Evolutionary conservation across 2,797 vertebrate genomes (phyloP).

Genomic region (Pseudotriccus pelzelni): DNA sequence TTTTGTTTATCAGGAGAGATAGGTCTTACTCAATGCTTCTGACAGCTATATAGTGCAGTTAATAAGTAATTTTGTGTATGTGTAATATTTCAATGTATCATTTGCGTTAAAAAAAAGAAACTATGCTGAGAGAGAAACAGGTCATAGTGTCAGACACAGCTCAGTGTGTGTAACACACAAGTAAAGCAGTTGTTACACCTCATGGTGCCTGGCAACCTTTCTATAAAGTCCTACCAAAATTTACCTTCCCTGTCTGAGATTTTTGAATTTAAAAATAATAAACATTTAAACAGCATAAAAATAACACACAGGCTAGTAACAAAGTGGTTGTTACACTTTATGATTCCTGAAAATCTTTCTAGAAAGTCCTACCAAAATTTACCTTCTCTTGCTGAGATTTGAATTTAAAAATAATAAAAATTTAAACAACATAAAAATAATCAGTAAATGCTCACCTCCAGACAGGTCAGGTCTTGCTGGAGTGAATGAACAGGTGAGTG

Average conservation of each 20-base stretch:
- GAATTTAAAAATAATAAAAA: neutral
- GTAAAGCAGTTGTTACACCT: neutral
- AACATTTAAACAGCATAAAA: neutral
- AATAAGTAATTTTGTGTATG: neutral
- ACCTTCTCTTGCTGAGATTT: neutral
- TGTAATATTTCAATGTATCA: neutral
- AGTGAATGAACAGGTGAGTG: constrained; percentile 4
- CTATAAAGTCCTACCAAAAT: neutral
- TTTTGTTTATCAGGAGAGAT: neutral
- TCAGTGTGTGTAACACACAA: neutral
- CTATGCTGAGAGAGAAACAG: neutral
- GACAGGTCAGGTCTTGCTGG: neutral
- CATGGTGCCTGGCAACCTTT: neutral
- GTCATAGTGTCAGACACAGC: neutral
- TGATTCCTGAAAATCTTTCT: neutral
- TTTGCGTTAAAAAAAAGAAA: neutral
- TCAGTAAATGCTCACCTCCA: constrained; percentile 40
- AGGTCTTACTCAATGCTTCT: neutral
- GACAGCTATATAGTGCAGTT: neutral
- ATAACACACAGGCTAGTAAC: neutral
- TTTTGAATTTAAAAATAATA: neutral
- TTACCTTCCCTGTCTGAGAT: neutral
- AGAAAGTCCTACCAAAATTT: neutral
- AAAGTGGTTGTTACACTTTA: neutral
- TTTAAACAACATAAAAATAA: neutral